Percentiles rank a stretch among this genome's conserved stretches.
Conservation (phyloP, 2,113 vertebrate species). For the Marcusenius ussheri region DNA sequence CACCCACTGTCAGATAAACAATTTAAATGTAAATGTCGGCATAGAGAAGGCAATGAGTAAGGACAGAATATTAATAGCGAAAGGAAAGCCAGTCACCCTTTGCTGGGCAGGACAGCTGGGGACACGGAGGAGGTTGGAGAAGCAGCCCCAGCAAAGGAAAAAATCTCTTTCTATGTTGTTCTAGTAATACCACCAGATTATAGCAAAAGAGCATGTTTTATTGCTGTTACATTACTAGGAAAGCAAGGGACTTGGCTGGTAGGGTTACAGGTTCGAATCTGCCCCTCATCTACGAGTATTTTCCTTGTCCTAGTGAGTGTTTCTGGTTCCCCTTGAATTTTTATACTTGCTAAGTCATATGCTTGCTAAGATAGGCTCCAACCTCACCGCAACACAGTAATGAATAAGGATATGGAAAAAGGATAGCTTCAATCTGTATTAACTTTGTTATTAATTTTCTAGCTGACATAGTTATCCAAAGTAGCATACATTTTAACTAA, state of each 20-base stretch:
- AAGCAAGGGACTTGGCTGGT: not conserved
- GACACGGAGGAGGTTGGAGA: not conserved
- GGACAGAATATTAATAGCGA: conserved; percentile 56
- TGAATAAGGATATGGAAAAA: not conserved
- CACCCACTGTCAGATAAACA: conserved; percentile 49
- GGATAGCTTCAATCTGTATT: not conserved
- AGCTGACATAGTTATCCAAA: not conserved
- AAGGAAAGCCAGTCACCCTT: conserved; percentile 17
- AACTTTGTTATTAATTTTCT: not conserved
- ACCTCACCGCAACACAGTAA: not conserved
- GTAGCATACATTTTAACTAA: not conserved
- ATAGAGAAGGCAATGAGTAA: conserved; percentile 51
- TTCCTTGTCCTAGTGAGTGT: not conserved
- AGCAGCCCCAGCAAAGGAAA: not conserved
- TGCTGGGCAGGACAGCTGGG: conserved; percentile 12
- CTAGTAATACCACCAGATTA: not conserved
- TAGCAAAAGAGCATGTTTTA: not conserved
- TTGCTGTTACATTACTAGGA: not conserved
- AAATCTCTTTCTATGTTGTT: not conserved
- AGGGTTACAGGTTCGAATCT: not conserved
- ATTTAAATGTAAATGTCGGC: conserved; percentile 66
- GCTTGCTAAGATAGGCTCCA: not conserved
- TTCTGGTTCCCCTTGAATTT: not conserved
- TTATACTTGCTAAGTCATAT: not conserved
- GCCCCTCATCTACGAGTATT: not conserved